phyloP scores from a whole-genome alignment of 2,888 invertebrate species.

The Zygogramma bicolorata region DNA sequence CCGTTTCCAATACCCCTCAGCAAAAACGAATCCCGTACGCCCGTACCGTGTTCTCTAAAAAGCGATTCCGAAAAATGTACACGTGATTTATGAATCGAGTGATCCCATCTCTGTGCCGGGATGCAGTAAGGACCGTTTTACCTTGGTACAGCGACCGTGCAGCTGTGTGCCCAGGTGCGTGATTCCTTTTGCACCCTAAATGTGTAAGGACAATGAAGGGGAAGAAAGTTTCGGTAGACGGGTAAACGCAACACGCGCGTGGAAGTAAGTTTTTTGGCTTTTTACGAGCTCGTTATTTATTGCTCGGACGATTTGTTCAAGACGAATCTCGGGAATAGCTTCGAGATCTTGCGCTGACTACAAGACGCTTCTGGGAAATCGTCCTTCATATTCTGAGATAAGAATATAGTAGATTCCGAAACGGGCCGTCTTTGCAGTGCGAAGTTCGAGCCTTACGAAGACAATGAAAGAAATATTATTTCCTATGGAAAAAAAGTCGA shows the following conservation, averaged over 20 bases:
- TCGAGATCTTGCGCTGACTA: neutral
- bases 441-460: too few species aligned
- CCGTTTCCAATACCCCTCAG: too few species aligned
- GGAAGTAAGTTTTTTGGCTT: conserved; percentile 12
- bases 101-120: conserved; percentile 49
- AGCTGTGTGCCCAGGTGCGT: conserved; percentile 67
- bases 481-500: too few species aligned
- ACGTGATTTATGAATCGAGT: conserved; percentile 55
- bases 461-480: too few species aligned
- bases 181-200: conserved; percentile 64
- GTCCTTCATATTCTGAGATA: too few species aligned
- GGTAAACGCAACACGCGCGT: conserved; percentile 36
- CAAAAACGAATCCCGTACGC: neutral
- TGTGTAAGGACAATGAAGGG: conserved; percentile 60
- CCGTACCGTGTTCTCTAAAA: conserved; percentile 56
- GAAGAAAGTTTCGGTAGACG: conserved; percentile 61
- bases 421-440: too few species aligned
- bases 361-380: too few species aligned
- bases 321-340: neutral
- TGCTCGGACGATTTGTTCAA: neutral
- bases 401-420: too few species aligned
- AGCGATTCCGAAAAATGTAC: conserved; percentile 55
- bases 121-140: conserved; percentile 58
- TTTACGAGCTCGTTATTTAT: conserved; percentile 9
- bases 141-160: conserved; percentile 63